phyloP scores from a whole-genome alignment of 92 coral and sea anemone genomes.

The Epizoanthus ramosus region DNA sequence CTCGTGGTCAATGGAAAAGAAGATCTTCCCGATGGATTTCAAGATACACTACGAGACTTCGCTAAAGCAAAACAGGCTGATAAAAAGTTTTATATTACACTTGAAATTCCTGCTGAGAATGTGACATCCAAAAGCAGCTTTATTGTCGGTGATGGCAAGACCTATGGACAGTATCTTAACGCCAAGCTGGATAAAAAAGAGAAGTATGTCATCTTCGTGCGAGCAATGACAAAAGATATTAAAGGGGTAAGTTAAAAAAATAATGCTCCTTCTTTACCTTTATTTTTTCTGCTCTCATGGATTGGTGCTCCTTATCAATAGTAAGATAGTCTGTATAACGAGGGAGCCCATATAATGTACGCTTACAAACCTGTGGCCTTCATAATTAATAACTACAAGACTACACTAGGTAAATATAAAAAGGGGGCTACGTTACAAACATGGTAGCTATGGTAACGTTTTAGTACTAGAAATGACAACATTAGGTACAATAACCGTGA shows the following conservation, averaged over 20 bases:
- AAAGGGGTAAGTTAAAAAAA: neutral
- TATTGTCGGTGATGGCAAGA: conserved; percentile 56
- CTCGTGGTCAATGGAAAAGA: neutral
- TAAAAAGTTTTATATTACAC: conserved; percentile 2
- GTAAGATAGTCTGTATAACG: too few relatives aligned
- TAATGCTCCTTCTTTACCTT: too few relatives aligned
- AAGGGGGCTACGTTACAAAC: too few relatives aligned
- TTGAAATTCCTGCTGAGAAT: conserved; percentile 29
- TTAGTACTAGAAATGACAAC: too few relatives aligned
- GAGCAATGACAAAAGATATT: conserved; percentile 22
- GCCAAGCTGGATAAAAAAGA: conserved; percentile 38
- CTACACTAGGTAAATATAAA: too few relatives aligned
- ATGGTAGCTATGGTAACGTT: too few relatives aligned
- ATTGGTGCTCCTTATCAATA: too few relatives aligned
- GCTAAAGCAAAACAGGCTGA: neutral
- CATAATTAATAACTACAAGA: too few relatives aligned
- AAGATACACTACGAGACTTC: neutral
- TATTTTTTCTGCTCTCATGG: too few relatives aligned
- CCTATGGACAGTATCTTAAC: conserved; percentile 24
- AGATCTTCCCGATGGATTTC: neutral
- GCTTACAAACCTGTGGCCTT: too few relatives aligned
- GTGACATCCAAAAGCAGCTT: conserved; percentile 23
- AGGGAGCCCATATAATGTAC: too few relatives aligned
- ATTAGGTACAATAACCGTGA: too few relatives aligned
- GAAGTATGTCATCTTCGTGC: conserved; percentile 31